Evolutionary conservation across 2,888 invertebrate genomes (phyloP).

Genomic region (Drosophila melanosoma): DNA sequence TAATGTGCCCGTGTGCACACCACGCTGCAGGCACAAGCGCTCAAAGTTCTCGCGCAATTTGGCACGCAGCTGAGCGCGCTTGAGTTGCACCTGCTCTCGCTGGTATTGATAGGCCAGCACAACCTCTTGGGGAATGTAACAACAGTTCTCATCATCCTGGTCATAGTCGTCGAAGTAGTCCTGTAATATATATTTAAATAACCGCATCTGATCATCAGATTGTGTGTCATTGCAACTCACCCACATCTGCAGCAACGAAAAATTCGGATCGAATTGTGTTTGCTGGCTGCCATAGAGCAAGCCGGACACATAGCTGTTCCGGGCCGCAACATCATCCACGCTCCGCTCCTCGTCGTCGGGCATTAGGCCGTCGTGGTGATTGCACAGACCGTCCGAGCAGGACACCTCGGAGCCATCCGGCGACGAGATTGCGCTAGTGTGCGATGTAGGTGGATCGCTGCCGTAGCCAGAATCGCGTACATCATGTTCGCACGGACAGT

Average conservation of each 20-base stretch:
- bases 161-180: constrained; percentile 92
- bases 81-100: constrained; percentile 90
- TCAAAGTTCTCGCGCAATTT: constrained; percentile 93
- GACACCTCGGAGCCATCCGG: constrained; percentile 96
- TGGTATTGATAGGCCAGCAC: constrained; percentile 94
- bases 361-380: constrained; percentile 86
- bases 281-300: constrained; percentile 56
- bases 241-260: constrained; percentile 74
- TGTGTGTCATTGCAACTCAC: constrained; percentile 50
- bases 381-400: constrained; percentile 95
- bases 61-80: constrained; percentile 92
- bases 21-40: constrained; percentile 87
- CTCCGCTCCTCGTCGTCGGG: constrained; percentile 65
- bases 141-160: constrained; percentile 91
- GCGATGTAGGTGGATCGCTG: constrained; percentile 88
- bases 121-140: constrained; percentile 93
- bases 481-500: constrained; percentile 86
- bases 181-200: constrained; percentile 84
- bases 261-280: constrained; percentile 56
- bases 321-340: constrained; percentile 63
- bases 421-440: constrained; percentile 92
- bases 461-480: constrained; percentile 93
- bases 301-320: constrained; percentile 61
- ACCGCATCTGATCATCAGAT: background rate
- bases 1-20: constrained; percentile 47